Evolutionary conservation across 2,888 invertebrate species (phyloP), one percentile per base, ranked within the genome.

Genomic region (Colostygia pectinataria): DNA sequence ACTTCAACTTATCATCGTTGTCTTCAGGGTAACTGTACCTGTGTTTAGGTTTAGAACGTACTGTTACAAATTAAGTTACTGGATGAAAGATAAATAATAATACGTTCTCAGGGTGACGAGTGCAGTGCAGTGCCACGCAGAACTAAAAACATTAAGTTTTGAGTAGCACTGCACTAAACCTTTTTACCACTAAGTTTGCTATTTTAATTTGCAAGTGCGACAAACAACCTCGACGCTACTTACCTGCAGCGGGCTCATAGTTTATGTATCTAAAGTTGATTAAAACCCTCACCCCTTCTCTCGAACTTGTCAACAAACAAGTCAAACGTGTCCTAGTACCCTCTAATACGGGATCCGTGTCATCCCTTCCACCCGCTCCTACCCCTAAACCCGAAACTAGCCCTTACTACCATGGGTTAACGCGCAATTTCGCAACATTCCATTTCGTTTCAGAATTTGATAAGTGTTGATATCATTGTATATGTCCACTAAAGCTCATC

Each of bases 271-370:
- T 34, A 28, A 15, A 34, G 20, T 43, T 43, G 27, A 39, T 45
- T 18, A 32, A 39, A 37, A 4, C 12, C 12, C n/a, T 20, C 38
- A 10, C 38, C 10, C 25, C 34, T 33, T 13, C 48, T 13, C 41
- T 37, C 42, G 42, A n/a, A 34, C 50, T 39, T 41, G 38, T 46
- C 45, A 42, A 46, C 45, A 45, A 51, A 51, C 51, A 51, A 41
- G 46, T 51, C 41, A 41, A 43, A 42, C 41, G 37, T 15, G 44
- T 44, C 44, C 49, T 34, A 27, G 42, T 48, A 37, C 38, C 28
- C 33, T 24, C 49, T 43, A 38, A 39, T 43, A 39, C 25, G 20
- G 27, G 50, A 36, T 36, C 36, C 15, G 25, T 36, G 45, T 31
- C 45, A 32, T n/a, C 23, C 42, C 14, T 12, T n/a, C 9, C 12